Percentiles rank a stretch among this genome's conserved stretches.
Conservation (phyloP, 1,140 invertebrate species). For the Colletes gigas region DNA sequence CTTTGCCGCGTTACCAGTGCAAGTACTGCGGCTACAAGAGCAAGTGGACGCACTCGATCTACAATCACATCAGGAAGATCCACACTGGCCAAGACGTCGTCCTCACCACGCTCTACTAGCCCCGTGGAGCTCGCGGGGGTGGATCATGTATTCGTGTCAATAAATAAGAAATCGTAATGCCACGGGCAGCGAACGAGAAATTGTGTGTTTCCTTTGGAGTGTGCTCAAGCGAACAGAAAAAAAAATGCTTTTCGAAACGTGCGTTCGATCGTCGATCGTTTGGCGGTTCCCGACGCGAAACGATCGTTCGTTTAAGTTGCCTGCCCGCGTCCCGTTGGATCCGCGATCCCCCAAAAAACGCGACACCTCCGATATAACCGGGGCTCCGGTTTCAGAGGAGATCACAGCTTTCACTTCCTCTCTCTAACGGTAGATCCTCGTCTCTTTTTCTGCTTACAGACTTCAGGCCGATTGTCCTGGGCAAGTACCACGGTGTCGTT, state of each 20-base stretch:
- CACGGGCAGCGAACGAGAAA: neutral
- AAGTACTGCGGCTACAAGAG: slow-evolving; percentile 78
- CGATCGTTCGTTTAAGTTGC: neutral
- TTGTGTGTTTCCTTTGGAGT: neutral
- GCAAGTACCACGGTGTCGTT: slow-evolving; percentile 53
- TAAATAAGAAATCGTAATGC: neutral
- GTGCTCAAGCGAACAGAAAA: too few species aligned
- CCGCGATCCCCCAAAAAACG: slow-evolving; percentile 1
- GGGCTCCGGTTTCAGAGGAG: neutral
- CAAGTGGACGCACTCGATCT: slow-evolving; percentile 75
- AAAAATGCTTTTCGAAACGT: too few species aligned
- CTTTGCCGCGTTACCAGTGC: slow-evolving; percentile 85
- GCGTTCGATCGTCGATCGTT: too few species aligned
- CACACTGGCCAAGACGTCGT: slow-evolving; percentile 69
- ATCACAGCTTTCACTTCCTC: neutral
- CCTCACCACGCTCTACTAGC: slow-evolving; percentile 63
- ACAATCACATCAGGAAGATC: slow-evolving; percentile 74
- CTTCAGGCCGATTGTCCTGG: slow-evolving; percentile 61
- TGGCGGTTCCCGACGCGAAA: too few species aligned
- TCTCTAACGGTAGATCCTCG: slow-evolving; percentile 37
- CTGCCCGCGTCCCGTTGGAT: neutral
- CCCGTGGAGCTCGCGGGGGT: neutral
- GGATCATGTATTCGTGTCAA: slow-evolving; percentile 6
- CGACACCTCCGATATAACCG: slow-evolving; percentile 15
- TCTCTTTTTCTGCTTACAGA: slow-evolving; percentile 71